Base-by-base conservation (phyloP, 1,140 invertebrate genomes). In the Wiebesia pumilae region DNA sequence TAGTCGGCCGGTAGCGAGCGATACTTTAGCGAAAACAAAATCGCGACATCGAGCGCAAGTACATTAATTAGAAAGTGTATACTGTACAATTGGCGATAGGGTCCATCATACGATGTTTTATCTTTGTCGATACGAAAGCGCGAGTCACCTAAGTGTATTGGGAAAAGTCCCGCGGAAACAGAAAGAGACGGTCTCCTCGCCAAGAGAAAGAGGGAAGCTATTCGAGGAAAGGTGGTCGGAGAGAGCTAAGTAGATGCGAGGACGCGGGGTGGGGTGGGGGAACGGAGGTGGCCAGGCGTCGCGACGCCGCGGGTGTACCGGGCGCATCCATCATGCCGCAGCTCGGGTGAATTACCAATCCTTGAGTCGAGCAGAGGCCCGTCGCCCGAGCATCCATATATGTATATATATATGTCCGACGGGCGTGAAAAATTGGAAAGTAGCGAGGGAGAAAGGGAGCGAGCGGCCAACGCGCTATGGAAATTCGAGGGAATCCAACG, bases 321-420 rank as follows among this genome's bases (percentile, higher is more conserved):
- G 88, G 83, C 86, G 90, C 89, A 91, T 91, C 89, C 88, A 90
- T 91, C 90, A 91, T 90, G 73, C 30, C 1, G 75, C 19, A 83
- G 87, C 88, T 87, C 88, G 89, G 79, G 90, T 89, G 89, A 91
- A 91, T 91, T 90, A 90, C 89, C 89, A 89, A 88, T 85, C 87
- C 88, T 73, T 87, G 82, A 77, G 69, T 27, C 33, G 51, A 19
- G 51, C 7, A 40, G 30, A 38, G 54, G 24, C 30, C 19, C 54
- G 51, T 21, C 10, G 79, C 10, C 33, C 21, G 30, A 4, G 54
- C 40, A n/a, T n/a, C n/a, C n/a, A n/a, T n/a, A n/a, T n/a, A n/a
- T n/a, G n/a, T n/a, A n/a, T n/a, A n/a, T n/a, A 43, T 58, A 75
- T 35, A 75, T 35, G 7, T 58, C 43, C 69, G 33, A 14, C 27